Evolutionary conservation across 2,888 invertebrate species (phyloP), one percentile per base, ranked within the genome.

Genomic region (Caenorhabditis sinica): DNA sequence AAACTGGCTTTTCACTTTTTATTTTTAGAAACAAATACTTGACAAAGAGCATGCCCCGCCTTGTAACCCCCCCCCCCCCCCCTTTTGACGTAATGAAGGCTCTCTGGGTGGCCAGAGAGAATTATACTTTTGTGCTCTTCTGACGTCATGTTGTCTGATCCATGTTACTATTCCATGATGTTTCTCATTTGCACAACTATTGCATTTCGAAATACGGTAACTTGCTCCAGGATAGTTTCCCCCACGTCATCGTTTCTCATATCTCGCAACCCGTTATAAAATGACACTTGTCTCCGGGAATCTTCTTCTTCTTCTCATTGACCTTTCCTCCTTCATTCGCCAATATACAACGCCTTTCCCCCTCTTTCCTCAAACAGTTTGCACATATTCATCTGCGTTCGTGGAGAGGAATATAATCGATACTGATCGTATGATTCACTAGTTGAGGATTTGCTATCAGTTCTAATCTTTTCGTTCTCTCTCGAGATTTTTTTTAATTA

Each of bases 1-100:
- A 11, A 20, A 20, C 8, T 13, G 33, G 33, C 25, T 45, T 63
- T 43, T 53, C 53, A n/a, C 23, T 13, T 63, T 63, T 63, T 63
- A 25, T 63, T 63, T 63, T 63, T 63, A 63, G 43, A 63, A 45
- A 25, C 63, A 63, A 61, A 20, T 61, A 61, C 43, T 63, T 63
- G 63, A 63, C 63, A 63, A 63, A 63, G 33, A 33, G 63, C 63
- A 63, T 63, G 63, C 63, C 43, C 43, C 43, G 43, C 43, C 63
- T 45, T 45, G 33, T 13, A n/a, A n/a, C 36, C 36, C n/a, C 33
- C 23, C 28, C 4, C 36, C 45, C 40, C 36, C 58, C 20, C 60
- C 11, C 40, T 45, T 63, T 63, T 63, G 63, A 63, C 63, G 63
- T 45, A 63, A 63, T 63, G 63, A 63, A 45, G 61, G 15, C 63